Percentiles rank a stretch among this genome's conserved stretches.
These are phyloP conservation scores for Monopis laevigella DNA, from an alignment of 2,888 invertebrate species.

Conservation along the genomic window DNA sequence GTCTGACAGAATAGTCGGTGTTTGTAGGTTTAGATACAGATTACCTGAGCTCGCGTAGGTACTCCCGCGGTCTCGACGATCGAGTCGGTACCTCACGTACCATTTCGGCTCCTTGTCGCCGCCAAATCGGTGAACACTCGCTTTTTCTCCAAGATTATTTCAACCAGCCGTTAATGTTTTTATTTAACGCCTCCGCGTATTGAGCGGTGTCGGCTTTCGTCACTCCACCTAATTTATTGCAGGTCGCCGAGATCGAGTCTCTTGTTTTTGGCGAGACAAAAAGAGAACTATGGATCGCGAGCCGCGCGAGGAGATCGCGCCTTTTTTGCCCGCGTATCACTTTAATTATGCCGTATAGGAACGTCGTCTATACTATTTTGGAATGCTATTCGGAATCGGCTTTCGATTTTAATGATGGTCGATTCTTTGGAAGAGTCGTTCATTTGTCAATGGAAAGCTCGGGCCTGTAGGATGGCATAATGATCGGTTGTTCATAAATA, in stretches of 20 bases:
- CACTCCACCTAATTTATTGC: constrained; percentile 60
- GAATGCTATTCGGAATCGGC: constrained; percentile 5
- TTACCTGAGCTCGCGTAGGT: no score
- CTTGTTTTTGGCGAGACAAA: constrained; percentile 51
- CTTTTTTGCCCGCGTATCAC: constrained; percentile 47
- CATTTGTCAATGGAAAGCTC: no score
- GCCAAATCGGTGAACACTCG: constrained; percentile 56
- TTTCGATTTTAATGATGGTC: constrained; percentile 12
- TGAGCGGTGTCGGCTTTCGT: constrained; percentile 59
- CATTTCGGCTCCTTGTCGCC: constrained; percentile 30
- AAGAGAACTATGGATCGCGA: constrained; percentile 35
- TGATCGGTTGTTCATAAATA: no score
- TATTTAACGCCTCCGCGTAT: constrained; percentile 59
- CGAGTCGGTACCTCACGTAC: not conserved
- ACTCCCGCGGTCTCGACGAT: no score
- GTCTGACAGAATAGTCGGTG: no score
- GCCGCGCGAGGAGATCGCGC: constrained; percentile 34
- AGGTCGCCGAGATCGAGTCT: constrained; percentile 37
- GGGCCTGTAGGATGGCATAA: no score
- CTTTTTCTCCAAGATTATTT: constrained; percentile 57
- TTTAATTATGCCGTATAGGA: constrained; percentile 54
- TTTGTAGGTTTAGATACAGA: no score
- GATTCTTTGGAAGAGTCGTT: no score
- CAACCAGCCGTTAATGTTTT: constrained; percentile 54
- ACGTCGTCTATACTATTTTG: constrained; percentile 19